phyloP scores from a whole-genome alignment of 37 sponge, comb jelly and placozoan species.

The Theonella swinhoei region DNA sequence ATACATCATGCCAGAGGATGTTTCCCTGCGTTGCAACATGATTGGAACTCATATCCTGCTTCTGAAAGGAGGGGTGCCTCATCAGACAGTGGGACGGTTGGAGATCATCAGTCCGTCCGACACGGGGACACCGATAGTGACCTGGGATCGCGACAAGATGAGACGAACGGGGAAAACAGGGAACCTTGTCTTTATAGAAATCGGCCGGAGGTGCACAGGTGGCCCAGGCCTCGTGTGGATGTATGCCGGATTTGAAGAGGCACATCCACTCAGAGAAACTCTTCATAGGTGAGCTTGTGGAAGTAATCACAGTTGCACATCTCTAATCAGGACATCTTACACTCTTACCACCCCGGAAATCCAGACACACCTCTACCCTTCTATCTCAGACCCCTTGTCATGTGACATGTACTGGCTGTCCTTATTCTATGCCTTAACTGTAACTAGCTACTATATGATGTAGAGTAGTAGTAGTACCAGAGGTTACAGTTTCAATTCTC shows the following conservation, averaged over 20 bases:
- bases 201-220: slow-evolving; percentile 66
- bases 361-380: no score
- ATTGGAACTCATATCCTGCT: slow-evolving; percentile 40
- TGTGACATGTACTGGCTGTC: no score
- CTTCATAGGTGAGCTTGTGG: slow-evolving; percentile 69
- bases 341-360: no score
- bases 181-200: slow-evolving; percentile 74
- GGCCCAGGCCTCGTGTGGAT: slow-evolving; percentile 83
- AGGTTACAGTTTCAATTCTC: no score
- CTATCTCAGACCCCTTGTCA: no score
- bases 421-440: no score
- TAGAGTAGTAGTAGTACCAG: no score
- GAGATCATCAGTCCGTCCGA: slow-evolving; percentile 52
- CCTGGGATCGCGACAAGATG: slow-evolving; percentile 80
- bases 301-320: no score
- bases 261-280: slow-evolving; percentile 56
- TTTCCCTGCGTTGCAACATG: slow-evolving; percentile 39
- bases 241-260: slow-evolving; percentile 35
- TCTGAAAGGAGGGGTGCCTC: slow-evolving; percentile 25
- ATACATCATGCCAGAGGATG: slow-evolving; percentile 64
- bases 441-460: no score
- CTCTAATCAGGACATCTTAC: no score
- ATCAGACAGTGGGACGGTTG: slow-evolving; percentile 17
- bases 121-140: slow-evolving; percentile 25
- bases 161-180: slow-evolving; percentile 72